These are phyloP conservation scores for Thinocorus orbignyianus DNA, from an alignment of 2,113 vertebrate species.

Conservation along the genomic window DNA sequence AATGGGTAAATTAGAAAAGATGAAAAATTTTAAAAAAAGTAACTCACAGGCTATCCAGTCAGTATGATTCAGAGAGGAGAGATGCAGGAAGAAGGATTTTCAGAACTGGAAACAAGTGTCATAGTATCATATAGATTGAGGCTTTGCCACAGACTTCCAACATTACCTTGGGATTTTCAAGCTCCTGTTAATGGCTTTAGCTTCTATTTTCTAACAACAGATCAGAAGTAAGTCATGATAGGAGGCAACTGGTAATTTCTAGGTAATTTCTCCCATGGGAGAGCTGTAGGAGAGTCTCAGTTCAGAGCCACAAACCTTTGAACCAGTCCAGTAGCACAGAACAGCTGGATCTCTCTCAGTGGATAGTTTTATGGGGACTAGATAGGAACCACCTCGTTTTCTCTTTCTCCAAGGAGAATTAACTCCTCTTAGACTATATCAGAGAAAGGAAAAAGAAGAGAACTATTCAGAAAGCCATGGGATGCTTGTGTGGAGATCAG, in stretches of 20 bases:
- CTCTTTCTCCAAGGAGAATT: neutral
- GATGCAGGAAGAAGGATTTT: neutral
- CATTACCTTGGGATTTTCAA: neutral
- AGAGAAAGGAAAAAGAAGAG: neutral
- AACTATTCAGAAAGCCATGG: accelerated
- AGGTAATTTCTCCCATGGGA: neutral
- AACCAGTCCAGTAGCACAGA: neutral
- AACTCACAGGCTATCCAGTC: neutral
- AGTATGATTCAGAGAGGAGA: neutral
- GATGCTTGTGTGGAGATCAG: neutral
- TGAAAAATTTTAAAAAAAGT: neutral
- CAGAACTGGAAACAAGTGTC: neutral
- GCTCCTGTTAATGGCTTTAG: neutral
- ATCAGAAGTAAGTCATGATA: neutral
- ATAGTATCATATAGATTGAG: neutral
- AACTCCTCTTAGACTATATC: neutral
- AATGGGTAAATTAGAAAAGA: neutral
- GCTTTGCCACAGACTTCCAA: neutral
- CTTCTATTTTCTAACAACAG: neutral
- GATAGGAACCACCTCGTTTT: neutral
- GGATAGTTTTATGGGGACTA: neutral
- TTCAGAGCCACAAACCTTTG: neutral
- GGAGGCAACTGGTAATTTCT: neutral
- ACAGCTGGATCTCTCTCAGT: neutral
- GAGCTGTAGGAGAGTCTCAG: neutral